Percentiles rank a stretch among this genome's conserved stretches.
Conservation (phyloP, 2,113 vertebrate genomes). For the Bungarus multicinctus region DNA sequence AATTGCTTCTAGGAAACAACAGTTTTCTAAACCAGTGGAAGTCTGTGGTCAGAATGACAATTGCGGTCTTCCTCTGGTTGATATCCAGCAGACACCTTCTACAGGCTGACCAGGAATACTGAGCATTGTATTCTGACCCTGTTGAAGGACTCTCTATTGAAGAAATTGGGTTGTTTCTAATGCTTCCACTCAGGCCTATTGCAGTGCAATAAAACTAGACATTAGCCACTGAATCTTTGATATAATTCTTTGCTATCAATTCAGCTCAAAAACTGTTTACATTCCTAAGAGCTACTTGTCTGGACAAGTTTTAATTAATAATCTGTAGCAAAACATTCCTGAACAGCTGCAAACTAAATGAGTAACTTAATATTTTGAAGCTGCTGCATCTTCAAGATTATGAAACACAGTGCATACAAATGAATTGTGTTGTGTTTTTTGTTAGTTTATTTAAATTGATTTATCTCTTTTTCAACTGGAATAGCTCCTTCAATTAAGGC, state of each 20-base stretch:
- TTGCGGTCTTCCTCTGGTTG: background rate
- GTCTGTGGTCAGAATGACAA: conserved; percentile 36
- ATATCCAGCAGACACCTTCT: background rate
- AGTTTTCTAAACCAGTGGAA: conserved; percentile 36
- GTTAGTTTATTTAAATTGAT: conserved; percentile 1
- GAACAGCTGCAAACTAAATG: conserved; percentile 17
- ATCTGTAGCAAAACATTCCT: conserved; percentile 25
- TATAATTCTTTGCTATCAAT: conserved; percentile 8
- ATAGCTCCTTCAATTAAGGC: background rate
- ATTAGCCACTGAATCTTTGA: background rate
- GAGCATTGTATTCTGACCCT: background rate
- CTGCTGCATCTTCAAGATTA: conserved; percentile 32
- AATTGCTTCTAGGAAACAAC: conserved; percentile 34
- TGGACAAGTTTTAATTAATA: conserved; percentile 29
- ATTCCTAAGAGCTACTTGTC: conserved; percentile 42
- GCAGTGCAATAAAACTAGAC: conserved; percentile 16
- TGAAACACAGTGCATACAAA: background rate
- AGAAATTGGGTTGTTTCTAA: conserved; percentile 13
- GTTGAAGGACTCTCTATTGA: background rate
- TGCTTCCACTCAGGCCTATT: conserved; percentile 23
- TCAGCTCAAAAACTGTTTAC: conserved; percentile 45
- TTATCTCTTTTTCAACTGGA: background rate
- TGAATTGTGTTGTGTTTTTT: rapidly evolving
- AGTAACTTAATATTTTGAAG: background rate
- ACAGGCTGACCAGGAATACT: background rate